Conservation (phyloP, 2,113 vertebrate species). For the cat (Felis catus) region F.catus_Fca126_mat1.0 CM031414.1:21427001-21427500, state of each 20-base stretch:
- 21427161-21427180: neutral
- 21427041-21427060: neutral
- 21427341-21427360: neutral
- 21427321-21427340: conserved; percentile 77
- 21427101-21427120: neutral
- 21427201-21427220: fast-evolving
- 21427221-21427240: fast-evolving
- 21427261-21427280: conserved; percentile 52
- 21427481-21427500: neutral
- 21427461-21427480: neutral
- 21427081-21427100: neutral
- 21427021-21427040: fast-evolving
- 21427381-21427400: neutral
- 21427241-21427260: neutral
- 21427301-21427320: conserved; percentile 81
- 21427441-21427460: neutral
- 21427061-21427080: fast-evolving
- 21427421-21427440: neutral
- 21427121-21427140: neutral
- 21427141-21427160: neutral
- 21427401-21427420: neutral
- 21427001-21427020: neutral
- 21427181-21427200: neutral
- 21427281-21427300: conserved; percentile 52
- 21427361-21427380: neutral